phyloP scores from a whole-genome alignment of 2,113 vertebrate species.

The Suricata suricatta region DNA sequence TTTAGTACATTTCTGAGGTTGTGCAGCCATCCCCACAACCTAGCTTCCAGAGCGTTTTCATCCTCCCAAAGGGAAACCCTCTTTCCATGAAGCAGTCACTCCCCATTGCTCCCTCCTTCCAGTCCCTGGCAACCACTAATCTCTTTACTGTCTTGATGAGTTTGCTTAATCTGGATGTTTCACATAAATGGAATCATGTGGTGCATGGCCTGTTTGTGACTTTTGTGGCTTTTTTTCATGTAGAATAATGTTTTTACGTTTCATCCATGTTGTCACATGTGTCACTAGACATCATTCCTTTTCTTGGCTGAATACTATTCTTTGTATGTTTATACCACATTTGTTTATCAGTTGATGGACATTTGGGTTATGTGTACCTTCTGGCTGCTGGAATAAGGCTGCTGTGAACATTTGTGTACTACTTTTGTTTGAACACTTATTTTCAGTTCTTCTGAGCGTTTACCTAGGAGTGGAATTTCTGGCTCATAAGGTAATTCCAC shows the following conservation, averaged over 20 bases:
- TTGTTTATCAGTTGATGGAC: not conserved
- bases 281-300: not conserved
- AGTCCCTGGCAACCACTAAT: not conserved
- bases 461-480: not conserved
- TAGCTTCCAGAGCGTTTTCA: not conserved
- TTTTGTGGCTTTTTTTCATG: not conserved
- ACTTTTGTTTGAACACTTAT: not conserved
- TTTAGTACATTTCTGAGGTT: not conserved
- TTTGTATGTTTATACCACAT: accelerated
- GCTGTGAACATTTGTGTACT: not conserved
- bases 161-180: not conserved
- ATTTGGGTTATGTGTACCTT: not conserved
- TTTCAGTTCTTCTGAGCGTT: not conserved
- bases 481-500: not conserved
- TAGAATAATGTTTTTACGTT: not conserved
- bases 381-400: not conserved
- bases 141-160: not conserved
- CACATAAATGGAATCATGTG: not conserved
- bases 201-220: not conserved
- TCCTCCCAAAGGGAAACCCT: not conserved
- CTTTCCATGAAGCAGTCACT: not conserved
- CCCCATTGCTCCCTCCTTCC: not conserved
- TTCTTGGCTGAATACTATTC: not conserved
- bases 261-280: not conserved
- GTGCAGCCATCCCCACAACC: not conserved